Conservation (phyloP, 2,113 vertebrate species). For the Anolis sagrei region DNA sequence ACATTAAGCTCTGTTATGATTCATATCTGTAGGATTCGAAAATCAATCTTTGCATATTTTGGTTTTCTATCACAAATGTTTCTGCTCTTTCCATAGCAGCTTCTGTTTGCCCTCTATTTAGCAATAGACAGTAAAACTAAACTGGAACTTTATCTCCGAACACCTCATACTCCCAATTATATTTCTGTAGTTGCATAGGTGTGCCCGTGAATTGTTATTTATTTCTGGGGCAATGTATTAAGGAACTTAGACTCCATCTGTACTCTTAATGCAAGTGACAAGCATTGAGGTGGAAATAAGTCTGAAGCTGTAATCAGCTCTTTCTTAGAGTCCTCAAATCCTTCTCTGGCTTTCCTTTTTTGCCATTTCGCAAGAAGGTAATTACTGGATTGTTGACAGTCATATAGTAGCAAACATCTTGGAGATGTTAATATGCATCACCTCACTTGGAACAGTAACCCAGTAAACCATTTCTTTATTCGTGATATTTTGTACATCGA, state of each 20-base stretch:
- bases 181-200: not conserved
- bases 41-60: not conserved
- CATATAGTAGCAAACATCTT: slow-evolving; percentile 64
- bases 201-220: slow-evolving; percentile 29
- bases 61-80: not conserved
- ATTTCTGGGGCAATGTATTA: slow-evolving; percentile 17
- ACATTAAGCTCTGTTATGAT: too few species aligned
- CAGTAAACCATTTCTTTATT: slow-evolving; percentile 66
- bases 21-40: not conserved
- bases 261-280: not conserved
- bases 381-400: slow-evolving; percentile 68
- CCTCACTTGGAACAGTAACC: slow-evolving; percentile 55
- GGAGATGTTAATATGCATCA: slow-evolving; percentile 65
- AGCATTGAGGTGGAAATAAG: not conserved
- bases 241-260: not conserved
- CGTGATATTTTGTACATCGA: slow-evolving; percentile 68
- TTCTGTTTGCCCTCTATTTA: slow-evolving; percentile 13
- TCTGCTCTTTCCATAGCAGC: not conserved
- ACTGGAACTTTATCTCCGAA: not conserved
- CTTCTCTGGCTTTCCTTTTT: not conserved
- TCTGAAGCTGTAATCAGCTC: slow-evolving; percentile 19
- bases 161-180: not conserved
- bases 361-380: slow-evolving; percentile 49
- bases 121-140: slow-evolving; percentile 10
- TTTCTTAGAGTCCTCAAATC: slow-evolving; percentile 20